These are phyloP conservation scores for Eleginops maclovinus DNA, from an alignment of 2,113 vertebrate species.

Conservation along the genomic window DNA sequence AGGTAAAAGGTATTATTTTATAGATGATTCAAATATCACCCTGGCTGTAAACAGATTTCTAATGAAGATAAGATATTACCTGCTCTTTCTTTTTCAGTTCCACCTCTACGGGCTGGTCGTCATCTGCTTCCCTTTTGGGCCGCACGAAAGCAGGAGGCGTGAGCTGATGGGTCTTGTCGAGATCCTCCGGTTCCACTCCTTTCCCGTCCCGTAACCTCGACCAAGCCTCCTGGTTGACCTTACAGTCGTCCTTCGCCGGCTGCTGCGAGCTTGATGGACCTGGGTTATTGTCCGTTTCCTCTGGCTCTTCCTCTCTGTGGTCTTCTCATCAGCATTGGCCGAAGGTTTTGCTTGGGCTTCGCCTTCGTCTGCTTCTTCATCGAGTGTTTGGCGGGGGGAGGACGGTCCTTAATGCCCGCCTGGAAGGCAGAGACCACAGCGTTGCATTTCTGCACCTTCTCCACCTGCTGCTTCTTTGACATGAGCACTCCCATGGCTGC, in stretches of 20 bases:
- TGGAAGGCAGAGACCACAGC: slow-evolving; percentile 95
- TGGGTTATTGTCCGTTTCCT: slow-evolving; percentile 71
- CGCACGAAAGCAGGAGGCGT: slow-evolving; percentile 90
- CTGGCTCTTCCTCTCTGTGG: slow-evolving; percentile 52
- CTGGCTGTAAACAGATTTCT: too few relatives aligned
- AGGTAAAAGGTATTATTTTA: not conserved
- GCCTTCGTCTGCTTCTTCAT: slow-evolving; percentile 68
- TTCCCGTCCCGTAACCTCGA: slow-evolving; percentile 93
- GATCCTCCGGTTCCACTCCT: slow-evolving; percentile 94
- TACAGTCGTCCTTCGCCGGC: slow-evolving; percentile 80
- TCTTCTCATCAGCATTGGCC: slow-evolving; percentile 74
- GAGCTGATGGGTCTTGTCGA: slow-evolving; percentile 89
- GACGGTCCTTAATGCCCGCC: slow-evolving; percentile 89
- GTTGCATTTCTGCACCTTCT: slow-evolving; percentile 97
- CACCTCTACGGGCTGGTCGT: slow-evolving; percentile 89
- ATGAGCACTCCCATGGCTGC: slow-evolving; percentile 95
- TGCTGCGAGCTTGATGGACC: slow-evolving; percentile 64
- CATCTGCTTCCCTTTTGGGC: slow-evolving; percentile 89
- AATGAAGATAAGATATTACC: too few relatives aligned
- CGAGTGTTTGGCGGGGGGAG: slow-evolving; percentile 65
- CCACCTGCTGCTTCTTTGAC: slow-evolving; percentile 97
- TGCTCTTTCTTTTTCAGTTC: slow-evolving; percentile 88
- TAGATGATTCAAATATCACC: too few relatives aligned
- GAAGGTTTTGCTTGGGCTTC: slow-evolving; percentile 78
- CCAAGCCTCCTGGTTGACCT: slow-evolving; percentile 89